phyloP scores from a whole-genome alignment of 2,888 invertebrate genomes.

The Octodonta nipae region DNA sequence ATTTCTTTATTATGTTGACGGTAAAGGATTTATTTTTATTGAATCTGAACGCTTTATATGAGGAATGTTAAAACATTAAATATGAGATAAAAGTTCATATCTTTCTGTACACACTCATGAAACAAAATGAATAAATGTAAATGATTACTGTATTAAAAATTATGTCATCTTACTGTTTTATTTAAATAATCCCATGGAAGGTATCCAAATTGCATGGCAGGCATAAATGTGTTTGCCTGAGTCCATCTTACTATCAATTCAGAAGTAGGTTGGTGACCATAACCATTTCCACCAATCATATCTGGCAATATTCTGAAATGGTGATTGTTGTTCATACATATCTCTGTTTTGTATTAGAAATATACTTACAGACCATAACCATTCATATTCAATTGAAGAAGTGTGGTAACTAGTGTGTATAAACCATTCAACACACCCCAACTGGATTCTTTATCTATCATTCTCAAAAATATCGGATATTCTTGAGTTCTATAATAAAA shows the following conservation, averaged over 20 bases:
- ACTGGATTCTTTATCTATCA: conserved; percentile 63
- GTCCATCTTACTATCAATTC: conserved; percentile 67
- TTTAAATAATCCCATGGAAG: conserved; percentile 61
- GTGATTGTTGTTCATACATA: no score
- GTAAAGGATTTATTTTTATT: no score
- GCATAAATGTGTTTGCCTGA: conserved; percentile 63
- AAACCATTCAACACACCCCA: conserved; percentile 61
- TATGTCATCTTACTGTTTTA: no score
- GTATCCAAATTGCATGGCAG: conserved; percentile 64
- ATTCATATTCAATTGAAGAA: conserved; percentile 45
- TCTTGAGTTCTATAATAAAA: conserved; percentile 52
- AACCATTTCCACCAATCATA: conserved; percentile 54
- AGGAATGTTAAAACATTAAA: no score
- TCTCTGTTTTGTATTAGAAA: no score
- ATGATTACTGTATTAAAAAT: no score
- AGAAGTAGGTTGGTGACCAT: conserved; percentile 33
- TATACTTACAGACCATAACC: conserved; percentile 33
- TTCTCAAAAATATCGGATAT: conserved; percentile 56
- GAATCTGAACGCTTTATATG: no score
- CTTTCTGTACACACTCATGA: no score
- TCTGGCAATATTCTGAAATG: conserved; percentile 52
- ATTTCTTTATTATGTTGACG: no score
- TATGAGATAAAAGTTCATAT: no score
- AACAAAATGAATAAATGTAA: no score
- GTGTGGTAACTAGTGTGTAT: conserved; percentile 56